Percentiles rank a stretch among this genome's conserved stretches.
phyloP scores from a whole-genome alignment of 2,888 invertebrate species.

The Athalia cordata region DNA sequence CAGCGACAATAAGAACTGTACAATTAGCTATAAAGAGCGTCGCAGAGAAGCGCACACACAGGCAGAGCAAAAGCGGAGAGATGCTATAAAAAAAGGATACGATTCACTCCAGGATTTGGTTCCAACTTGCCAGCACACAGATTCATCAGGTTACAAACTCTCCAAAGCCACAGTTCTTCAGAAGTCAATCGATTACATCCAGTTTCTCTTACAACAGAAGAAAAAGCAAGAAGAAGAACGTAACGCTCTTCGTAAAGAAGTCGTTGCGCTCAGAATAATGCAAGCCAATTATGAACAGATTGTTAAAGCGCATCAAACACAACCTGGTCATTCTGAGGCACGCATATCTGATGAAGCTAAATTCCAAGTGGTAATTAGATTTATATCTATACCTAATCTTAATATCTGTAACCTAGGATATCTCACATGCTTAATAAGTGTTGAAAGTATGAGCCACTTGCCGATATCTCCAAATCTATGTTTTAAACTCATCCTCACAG shows the following conservation, averaged over 20 bases:
- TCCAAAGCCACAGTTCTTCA: conserved; percentile 97
- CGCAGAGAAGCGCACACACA: conserved; percentile 96
- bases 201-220: conserved; percentile 93
- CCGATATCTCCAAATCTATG: too few relatives aligned
- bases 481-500: conserved; percentile 73
- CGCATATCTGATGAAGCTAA: conserved; percentile 96
- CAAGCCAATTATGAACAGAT: conserved; percentile 97
- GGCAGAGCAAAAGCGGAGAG: conserved; percentile 96
- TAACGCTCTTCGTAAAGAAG: conserved; percentile 91
- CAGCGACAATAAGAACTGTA: conserved; percentile 77
- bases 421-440: not conserved
- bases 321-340: conserved; percentile 90
- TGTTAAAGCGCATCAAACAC: conserved; percentile 95
- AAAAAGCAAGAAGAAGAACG: conserved; percentile 97
- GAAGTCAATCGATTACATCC: conserved; percentile 95
- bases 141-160: conserved; percentile 93
- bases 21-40: conserved; percentile 93
- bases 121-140: conserved; percentile 94
- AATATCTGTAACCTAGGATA: not conserved
- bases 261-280: conserved; percentile 90
- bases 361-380: conserved; percentile 89
- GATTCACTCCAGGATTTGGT: conserved; percentile 94
- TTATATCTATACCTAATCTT: not conserved
- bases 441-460: not conserved
- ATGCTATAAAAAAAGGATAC: conserved; percentile 98